Base-by-base conservation (phyloP, 2,888 invertebrate species). In the Fragum whitleyi region DNA sequence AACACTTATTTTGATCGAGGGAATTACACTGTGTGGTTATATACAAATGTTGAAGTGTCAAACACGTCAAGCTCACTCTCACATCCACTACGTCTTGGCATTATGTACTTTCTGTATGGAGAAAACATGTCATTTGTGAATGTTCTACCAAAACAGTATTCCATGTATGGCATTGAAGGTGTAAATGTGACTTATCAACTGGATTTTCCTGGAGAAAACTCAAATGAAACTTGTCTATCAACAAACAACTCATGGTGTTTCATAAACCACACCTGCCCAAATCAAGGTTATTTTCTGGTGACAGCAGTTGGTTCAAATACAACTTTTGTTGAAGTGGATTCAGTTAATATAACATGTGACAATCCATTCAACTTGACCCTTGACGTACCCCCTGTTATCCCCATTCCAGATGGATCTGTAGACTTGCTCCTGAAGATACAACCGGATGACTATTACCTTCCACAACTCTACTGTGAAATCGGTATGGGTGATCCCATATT, bases 401-500 rank as follows among this genome's bases (percentile, higher is more conserved):
- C 74, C 7, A 82, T 85, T n/a, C 85, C 85, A 14, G 71, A 82
- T 73, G 85, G 85, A 9, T 47, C 16, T 2, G 65, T 80, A 7
- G 70, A 77, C 32, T 55, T 77, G n/a, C 67, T 57, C 11, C 51
- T 85, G 16, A 62, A 69, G 39, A 77, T 85, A 21, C 36, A 61
- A n/a, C 65, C 70, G 16, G 51, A 53, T 9, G 79, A 74, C 42
- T 72, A 79, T 19, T 81, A 59, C 65, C 55, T 85, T 19, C 85
- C 85, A 21, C 47, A 23, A 39, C 26, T 85, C 32, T 53, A n/a
- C n/a, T 85, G 85, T 68, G 53, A 57, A 19, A 74, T 79, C 26
- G 81, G 75, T 51, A 77, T 85, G 79, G 85, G 81, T 0, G 85
- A 85, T 59, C 81, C 82, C 0, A 82, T 85, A 9, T 55, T 61